Evolutionary conservation across 2,888 invertebrate species (phyloP).

Genomic region (Conus canariensis): DNA sequence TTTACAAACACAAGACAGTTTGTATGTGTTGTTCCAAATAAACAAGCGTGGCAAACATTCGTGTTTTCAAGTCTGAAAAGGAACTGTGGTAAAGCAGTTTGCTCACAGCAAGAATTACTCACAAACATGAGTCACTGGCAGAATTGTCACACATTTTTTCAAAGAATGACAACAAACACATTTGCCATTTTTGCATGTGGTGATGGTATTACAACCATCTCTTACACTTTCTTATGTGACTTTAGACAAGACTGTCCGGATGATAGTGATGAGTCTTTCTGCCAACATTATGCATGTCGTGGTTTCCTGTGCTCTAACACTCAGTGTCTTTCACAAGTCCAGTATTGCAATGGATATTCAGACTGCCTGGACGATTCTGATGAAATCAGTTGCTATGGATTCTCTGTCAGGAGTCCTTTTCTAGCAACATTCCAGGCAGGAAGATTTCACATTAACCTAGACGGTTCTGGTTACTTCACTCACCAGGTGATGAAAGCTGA

Average conservation of each 20-base stretch:
- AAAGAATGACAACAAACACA: neutral
- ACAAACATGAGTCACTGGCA: neutral
- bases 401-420: neutral
- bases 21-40: neutral
- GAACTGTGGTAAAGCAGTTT: neutral
- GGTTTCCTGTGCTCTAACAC: neutral
- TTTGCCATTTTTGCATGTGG: neutral
- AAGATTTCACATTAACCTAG: neutral
- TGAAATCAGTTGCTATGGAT: neutral
- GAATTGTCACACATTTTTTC: no score
- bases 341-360: neutral
- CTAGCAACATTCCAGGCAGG: neutral
- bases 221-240: neutral
- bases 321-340: neutral
- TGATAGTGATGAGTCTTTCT: neutral
- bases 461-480: neutral
- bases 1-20: neutral
- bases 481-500: slow-evolving; percentile 3
- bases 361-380: neutral
- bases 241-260: neutral
- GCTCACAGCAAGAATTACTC: neutral
- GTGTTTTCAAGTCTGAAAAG: neutral
- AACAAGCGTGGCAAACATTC: neutral
- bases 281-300: neutral
- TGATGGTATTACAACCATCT: neutral